Evolutionary conservation across 2,797 vertebrate species (phyloP).

Genomic region (Myioborus melanocephalus): DNA sequence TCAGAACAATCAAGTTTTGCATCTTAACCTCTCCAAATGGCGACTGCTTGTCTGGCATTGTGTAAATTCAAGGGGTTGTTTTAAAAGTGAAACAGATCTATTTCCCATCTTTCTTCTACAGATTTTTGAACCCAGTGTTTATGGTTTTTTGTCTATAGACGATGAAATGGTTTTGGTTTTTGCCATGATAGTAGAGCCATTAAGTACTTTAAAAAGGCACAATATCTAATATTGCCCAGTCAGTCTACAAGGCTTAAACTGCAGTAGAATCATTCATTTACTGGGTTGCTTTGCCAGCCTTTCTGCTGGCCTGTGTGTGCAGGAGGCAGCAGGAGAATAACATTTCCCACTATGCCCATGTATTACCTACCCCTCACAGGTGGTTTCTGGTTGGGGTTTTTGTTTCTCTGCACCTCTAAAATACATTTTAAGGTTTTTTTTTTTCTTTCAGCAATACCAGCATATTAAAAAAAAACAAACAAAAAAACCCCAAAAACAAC

Average conservation of each 20-base stretch:
- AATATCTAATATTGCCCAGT: not conserved
- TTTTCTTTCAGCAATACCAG: not conserved
- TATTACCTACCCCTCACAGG: not conserved
- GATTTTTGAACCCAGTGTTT: not conserved
- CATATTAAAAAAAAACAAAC: not conserved
- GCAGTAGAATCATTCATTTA: not conserved
- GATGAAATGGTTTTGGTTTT: rapidly evolving
- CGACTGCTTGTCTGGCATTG: not conserved
- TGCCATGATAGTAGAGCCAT: not conserved
- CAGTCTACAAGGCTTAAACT: not conserved
- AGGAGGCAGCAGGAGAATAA: not conserved
- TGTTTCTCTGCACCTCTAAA: not conserved
- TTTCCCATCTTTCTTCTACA: not conserved
- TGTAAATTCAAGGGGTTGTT: not conserved
- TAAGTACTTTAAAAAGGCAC: not conserved
- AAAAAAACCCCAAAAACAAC: no score
- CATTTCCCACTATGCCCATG: rapidly evolving
- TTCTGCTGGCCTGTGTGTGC: not conserved
- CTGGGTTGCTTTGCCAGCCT: not conserved
- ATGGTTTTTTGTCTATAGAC: rapidly evolving
- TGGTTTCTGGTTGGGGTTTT: not conserved
- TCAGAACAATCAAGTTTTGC: not conserved
- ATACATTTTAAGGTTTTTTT: not conserved
- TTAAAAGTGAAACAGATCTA: not conserved
- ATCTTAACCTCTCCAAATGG: not conserved